A percentile compares a stretch with the other conserved stretches of the same genome.
These are phyloP conservation scores for Zosterops pallidus DNA, from an alignment of 2,113 vertebrate species.

Conservation along the genomic window DNA sequence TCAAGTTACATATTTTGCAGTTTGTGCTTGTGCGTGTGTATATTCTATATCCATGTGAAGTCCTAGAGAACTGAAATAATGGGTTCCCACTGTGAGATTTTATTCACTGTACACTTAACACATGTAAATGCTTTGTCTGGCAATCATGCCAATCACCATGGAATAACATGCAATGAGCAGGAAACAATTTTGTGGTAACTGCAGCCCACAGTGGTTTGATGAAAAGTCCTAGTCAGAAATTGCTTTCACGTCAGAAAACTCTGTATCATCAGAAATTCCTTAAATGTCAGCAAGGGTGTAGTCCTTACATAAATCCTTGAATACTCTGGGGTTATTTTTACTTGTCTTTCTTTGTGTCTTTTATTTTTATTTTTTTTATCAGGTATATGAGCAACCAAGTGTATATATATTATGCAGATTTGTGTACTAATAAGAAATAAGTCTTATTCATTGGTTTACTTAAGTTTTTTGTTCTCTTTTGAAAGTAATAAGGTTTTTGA, in stretches of 20 bases:
- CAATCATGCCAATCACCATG: neutral
- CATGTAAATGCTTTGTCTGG: neutral
- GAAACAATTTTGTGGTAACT: conserved; percentile 23
- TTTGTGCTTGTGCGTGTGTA: neutral
- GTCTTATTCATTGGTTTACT: neutral
- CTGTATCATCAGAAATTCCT: conserved; percentile 31
- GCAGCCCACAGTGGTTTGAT: neutral
- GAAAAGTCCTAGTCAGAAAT: neutral
- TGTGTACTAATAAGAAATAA: neutral
- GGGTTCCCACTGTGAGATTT: neutral
- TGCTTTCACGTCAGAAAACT: conserved; percentile 20
- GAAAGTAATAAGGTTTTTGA: neutral
- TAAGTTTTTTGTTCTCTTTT: neutral
- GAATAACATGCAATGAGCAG: neutral
- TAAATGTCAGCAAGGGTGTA: conserved; percentile 17
- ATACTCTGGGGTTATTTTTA: neutral
- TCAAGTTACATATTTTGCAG: neutral
- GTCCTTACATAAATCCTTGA: neutral
- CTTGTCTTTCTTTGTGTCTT: neutral
- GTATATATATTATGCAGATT: neutral
- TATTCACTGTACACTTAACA: neutral
- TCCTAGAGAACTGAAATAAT: neutral
- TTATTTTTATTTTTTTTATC: neutral
- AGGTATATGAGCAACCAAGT: neutral
- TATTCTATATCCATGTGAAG: neutral